Conservation (phyloP, 2,888 invertebrate genomes). For the Limnephilus lunatus region DNA sequence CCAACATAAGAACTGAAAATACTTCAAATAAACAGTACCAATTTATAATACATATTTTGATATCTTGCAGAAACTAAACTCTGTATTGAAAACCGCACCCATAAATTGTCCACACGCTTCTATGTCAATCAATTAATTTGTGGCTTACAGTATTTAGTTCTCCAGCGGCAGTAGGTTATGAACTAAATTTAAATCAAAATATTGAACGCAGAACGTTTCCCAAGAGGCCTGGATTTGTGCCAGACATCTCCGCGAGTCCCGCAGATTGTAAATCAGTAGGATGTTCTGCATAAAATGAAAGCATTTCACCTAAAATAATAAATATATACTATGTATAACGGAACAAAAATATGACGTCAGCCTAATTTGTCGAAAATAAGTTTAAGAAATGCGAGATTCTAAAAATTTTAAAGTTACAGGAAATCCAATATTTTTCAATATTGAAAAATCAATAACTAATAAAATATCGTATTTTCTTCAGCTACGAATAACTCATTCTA, state of each 20-base stretch:
- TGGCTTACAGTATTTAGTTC: not conserved
- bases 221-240: conserved; percentile 12
- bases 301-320: not conserved
- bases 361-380: not conserved
- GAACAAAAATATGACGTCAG: not conserved
- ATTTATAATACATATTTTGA: not conserved
- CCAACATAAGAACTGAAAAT: not conserved
- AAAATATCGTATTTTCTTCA: too few relatives aligned
- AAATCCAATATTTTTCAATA: too few relatives aligned
- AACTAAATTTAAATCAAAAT: conserved; percentile 7
- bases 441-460: too few relatives aligned
- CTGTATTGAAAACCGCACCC: not conserved
- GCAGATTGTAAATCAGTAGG: not conserved
- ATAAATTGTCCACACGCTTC: not conserved
- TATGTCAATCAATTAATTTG: not conserved
- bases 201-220: conserved; percentile 16
- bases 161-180: not conserved
- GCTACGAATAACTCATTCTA: too few relatives aligned
- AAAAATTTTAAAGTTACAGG: not conserved
- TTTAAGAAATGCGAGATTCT: not conserved
- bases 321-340: not conserved
- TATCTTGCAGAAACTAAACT: not conserved
- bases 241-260: conserved; percentile 2
- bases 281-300: not conserved
- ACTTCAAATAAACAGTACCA: not conserved